Conservation (phyloP, 2,113 vertebrate species). For the Seriola aureovittata region DNA sequence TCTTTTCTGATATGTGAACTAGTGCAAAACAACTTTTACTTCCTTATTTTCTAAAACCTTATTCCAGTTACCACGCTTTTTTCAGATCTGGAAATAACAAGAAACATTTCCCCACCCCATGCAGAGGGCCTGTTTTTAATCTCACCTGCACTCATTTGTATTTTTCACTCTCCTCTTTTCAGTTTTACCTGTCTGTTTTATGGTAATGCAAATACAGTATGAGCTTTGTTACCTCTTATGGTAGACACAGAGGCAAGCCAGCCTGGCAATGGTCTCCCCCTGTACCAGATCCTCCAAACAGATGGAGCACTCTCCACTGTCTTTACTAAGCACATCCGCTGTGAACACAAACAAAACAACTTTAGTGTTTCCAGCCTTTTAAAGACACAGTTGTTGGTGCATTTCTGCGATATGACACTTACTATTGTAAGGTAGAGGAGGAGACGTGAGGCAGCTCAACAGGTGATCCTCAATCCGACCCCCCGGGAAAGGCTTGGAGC, state of each 20-base stretch:
- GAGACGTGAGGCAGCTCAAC: slow-evolving; percentile 86
- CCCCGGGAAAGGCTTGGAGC: slow-evolving; percentile 85
- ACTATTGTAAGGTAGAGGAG: slow-evolving; percentile 87
- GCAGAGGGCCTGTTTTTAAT: background rate
- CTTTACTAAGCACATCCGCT: slow-evolving; percentile 87
- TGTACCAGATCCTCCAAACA: slow-evolving; percentile 86
- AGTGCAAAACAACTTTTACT: slow-evolving; percentile 18
- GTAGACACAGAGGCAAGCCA: slow-evolving; percentile 88
- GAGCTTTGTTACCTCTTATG: slow-evolving; percentile 83
- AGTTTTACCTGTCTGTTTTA: background rate
- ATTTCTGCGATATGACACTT: slow-evolving; percentile 52
- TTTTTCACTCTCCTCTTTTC: background rate
- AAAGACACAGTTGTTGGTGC: background rate
- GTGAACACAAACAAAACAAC: slow-evolving; percentile 42
- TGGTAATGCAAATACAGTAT: background rate
- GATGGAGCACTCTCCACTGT: slow-evolving; percentile 87
- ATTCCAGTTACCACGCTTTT: background rate
- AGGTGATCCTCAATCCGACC: slow-evolving; percentile 87
- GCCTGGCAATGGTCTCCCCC: slow-evolving; percentile 86
- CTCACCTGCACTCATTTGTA: background rate
- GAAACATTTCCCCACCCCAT: background rate
- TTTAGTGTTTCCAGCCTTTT: slow-evolving; percentile 15
- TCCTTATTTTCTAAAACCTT: background rate
- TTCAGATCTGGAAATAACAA: background rate
- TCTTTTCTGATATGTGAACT: background rate